These are phyloP conservation scores for Lepidotrigona ventralis DNA, from an alignment of 1,140 invertebrate species.

Conservation along the genomic window DNA sequence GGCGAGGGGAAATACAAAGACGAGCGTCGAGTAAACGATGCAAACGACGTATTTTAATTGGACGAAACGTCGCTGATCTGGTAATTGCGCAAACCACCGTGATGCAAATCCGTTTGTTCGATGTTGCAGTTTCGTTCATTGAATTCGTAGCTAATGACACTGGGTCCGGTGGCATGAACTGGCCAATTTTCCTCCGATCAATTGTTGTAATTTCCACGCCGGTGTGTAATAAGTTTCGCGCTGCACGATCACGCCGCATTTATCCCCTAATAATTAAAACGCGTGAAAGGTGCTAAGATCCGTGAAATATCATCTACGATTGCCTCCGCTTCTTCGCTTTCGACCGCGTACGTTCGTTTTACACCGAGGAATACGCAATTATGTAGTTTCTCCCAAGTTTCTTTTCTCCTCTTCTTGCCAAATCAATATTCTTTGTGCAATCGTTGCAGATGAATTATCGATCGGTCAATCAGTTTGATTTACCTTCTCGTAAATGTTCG, in stretches of 20 bases:
- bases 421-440: not conserved
- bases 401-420: not conserved
- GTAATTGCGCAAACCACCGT: conserved; percentile 45
- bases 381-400: not conserved
- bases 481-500: conserved; percentile 25
- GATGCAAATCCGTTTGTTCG: conserved; percentile 50
- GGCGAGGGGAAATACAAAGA: not conserved
- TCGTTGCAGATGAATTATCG: not conserved
- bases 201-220: conserved; percentile 38
- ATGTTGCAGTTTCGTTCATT: conserved; percentile 56
- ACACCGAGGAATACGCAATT: not conserved
- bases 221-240: not conserved
- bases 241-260: not conserved
- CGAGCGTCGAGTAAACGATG: not conserved
- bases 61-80: conserved; percentile 1
- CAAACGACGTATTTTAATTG: conserved; percentile 43
- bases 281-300: conserved; percentile 2
- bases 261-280: conserved; percentile 4
- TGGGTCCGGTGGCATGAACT: conserved; percentile 30
- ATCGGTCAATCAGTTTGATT: conserved; percentile 24
- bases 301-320: not conserved
- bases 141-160: conserved; percentile 58
- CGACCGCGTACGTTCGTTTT: not conserved
- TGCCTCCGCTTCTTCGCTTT: not conserved
- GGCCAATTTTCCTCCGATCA: conserved; percentile 46